Evolutionary conservation across 2,113 vertebrate species (phyloP), one percentile per base, ranked within the genome.

Genomic region (Lophius piscatorius): DNA sequence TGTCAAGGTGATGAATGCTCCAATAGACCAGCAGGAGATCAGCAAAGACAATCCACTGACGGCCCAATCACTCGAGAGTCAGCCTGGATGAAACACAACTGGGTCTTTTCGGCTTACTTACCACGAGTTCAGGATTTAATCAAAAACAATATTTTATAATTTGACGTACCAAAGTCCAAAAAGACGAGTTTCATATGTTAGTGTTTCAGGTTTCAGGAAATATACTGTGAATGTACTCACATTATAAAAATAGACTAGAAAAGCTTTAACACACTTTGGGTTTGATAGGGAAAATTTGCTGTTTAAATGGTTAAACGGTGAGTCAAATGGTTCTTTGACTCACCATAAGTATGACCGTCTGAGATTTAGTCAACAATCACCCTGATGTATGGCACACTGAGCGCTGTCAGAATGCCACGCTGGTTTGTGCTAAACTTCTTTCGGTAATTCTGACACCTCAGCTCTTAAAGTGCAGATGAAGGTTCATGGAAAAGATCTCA

Each of bases 1-100:
- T 82, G 66, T 83, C 81, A 75, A 12, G 87, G 86, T 61, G 81
- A 87, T 78, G 66, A 78, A 80, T 81, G 81, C 65, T 63, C 17
- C 68, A 76, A 24, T 45, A 75, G 81, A 71, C 48, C 81, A 79
- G 82, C 83, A 67, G 76, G 85, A 68, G 60, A 33, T 52, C 69
- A 64, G 52, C 12, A 21, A 33, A 47, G 61, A 63, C 20, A 62
- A 67, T 54, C 63, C 41, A 50, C 47, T 59, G 24, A 39, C 58
- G 41, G 33, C 63, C 55, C 38, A 35, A 54, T 73, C 61, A 63
- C 41, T 52, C 26, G 41, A 52, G 76, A 63, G 74, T 51, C 55
- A 46, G 42, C 24, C 26, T 33, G 51, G 39, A 59, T 26, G 51
- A 40, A 31, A 16, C 31, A 58, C 58, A 70, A 33, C 48, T 49